These are phyloP conservation scores for Leistus spinibarbis DNA, from an alignment of 2,888 invertebrate genomes.

Conservation along the genomic window DNA sequence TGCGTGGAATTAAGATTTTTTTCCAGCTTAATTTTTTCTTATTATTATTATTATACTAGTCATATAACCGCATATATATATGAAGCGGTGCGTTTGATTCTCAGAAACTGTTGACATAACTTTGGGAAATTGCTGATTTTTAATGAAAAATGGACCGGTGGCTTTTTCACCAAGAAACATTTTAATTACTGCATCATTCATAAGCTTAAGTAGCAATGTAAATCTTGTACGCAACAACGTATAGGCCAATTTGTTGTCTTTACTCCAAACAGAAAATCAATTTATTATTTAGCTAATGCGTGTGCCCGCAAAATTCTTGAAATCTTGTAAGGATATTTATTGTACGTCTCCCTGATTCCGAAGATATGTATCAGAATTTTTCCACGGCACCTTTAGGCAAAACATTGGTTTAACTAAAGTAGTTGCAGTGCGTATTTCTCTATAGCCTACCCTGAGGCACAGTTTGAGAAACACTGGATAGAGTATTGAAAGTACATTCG, in stretches of 20 bases:
- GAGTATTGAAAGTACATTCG: too few species aligned
- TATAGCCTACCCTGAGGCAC: too few species aligned
- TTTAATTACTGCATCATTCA: not conserved
- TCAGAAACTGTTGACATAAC: slow-evolving; percentile 36
- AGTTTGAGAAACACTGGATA: too few species aligned
- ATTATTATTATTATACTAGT: slow-evolving; percentile 4
- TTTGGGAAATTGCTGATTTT: not conserved
- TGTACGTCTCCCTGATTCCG: too few species aligned
- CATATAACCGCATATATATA: slow-evolving; percentile 6
- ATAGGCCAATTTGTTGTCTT: not conserved
- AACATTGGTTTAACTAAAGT: too few species aligned
- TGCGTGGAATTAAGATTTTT: slow-evolving; percentile 36
- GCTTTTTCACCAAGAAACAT: not conserved
- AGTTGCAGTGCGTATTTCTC: too few species aligned
- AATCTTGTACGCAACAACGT: not conserved
- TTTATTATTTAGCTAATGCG: too few species aligned
- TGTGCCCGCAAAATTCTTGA: too few species aligned
- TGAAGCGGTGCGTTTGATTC: slow-evolving; percentile 23
- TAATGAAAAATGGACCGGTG: not conserved
- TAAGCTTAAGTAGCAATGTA: not conserved
- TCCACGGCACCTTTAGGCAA: too few species aligned
- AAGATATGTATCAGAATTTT: too few species aligned
- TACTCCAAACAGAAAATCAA: too few species aligned
- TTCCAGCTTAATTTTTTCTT: slow-evolving; percentile 27
- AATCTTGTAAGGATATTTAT: too few species aligned